Base-by-base conservation (phyloP, 1,140 invertebrate genomes). In the Maniola jurtina region DNA sequence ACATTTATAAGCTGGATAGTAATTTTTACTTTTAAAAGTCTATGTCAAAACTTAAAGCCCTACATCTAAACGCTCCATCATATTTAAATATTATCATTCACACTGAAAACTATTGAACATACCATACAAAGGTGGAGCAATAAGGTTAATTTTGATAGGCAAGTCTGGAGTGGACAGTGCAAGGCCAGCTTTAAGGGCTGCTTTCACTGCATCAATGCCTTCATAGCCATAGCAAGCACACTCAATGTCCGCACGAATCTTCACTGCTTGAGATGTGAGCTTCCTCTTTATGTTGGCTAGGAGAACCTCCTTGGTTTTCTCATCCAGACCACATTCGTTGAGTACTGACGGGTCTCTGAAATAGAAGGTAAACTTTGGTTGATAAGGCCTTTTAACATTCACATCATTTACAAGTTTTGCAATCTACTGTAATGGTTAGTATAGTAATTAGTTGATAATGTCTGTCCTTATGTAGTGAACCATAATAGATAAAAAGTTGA, bases 221-320 rank as follows among this genome's bases (percentile, higher is more conserved):
- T 99, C 98, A 84, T 99, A 99, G 5, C 97, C 98, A 83, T 99
- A 99, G 91, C 98, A 99, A 0, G 98, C 98, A 75, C 99, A 98
- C 92, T 99, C 98, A 80, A 99, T 97, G 85, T 99, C 98, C 33
- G 98, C 96, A 79, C 98, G 93, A 65, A 99, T 99, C 93, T 99
- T 99, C 0, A 99, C 97, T 15, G 98, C 97, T 91, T 99, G 98
- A 15, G 98, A 99, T 40, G 98, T 99, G 11, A 99, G 92, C 89
- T 99, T 98, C 57, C 98, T 93, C 84, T 97, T 97, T 70, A 99
- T 99, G 84, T 99, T 99, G 70, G 95, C 96, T 55, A 99, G 84
- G 11, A 99, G 93, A 13, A 98, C 96, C 82, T 97, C 95, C 89
- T 98, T 98, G 11, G 98, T 98, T 56, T 96, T 92, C 9, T 98